Conservation (phyloP, 2,888 invertebrate genomes). For the Raillietiella orientalis region DNA sequence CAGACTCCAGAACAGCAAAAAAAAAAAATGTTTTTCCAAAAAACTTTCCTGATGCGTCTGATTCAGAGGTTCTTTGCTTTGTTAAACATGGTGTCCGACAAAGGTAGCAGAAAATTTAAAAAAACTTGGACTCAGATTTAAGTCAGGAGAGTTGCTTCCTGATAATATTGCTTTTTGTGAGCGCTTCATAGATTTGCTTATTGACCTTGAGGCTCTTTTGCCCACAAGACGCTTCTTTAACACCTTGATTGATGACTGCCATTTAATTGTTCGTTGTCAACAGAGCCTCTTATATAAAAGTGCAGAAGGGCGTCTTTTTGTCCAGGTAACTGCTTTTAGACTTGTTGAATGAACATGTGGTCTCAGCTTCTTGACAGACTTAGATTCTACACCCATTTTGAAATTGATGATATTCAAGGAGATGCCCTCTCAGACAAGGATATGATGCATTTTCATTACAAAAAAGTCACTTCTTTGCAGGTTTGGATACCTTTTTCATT, state of each 20-base stretch:
- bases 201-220: constrained; percentile 75
- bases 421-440: constrained; percentile 75
- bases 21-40: constrained; percentile 26
- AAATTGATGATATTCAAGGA: constrained; percentile 85
- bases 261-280: constrained; percentile 62
- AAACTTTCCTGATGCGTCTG: constrained; percentile 46
- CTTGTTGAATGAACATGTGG: neutral
- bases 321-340: constrained; percentile 42
- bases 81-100: constrained; percentile 13
- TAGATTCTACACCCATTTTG: constrained; percentile 84
- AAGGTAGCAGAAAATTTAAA: constrained; percentile 15
- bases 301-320: constrained; percentile 60
- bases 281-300: constrained; percentile 36
- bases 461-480: constrained; percentile 63
- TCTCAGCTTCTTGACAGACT: constrained; percentile 65
- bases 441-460: constrained; percentile 75
- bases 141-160: no score
- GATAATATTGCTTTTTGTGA: constrained; percentile 51
- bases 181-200: constrained; percentile 73
- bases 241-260: constrained; percentile 73
- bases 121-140: no score
- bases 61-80: constrained; percentile 46
- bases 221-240: constrained; percentile 92
- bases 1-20: constrained; percentile 9
- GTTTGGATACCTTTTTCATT: constrained; percentile 13